phyloP scores from a whole-genome alignment of 1,140 invertebrate species.

The Ganaspis sp. region DNA sequence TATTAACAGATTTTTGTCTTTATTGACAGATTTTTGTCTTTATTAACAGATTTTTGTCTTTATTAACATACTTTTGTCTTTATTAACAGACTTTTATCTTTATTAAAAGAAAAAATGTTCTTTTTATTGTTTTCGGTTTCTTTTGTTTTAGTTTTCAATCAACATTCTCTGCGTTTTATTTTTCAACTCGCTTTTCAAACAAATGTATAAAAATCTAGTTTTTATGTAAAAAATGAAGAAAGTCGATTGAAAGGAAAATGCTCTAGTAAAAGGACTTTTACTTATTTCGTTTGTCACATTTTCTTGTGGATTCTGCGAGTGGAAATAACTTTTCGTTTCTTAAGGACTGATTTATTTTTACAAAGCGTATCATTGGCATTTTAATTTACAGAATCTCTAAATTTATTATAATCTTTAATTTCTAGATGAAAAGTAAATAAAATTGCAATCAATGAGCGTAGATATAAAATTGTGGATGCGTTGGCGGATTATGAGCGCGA shows the following conservation, averaged over 20 bases:
- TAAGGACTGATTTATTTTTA: not conserved
- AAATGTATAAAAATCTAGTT: not conserved
- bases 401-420: too few species aligned
- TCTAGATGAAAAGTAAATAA: conserved; percentile 20
- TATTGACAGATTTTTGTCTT: too few species aligned
- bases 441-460: not conserved
- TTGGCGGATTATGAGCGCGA: conserved; percentile 52
- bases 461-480: conserved; percentile 40
- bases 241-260: conserved; percentile 3
- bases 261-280: conserved; percentile 2
- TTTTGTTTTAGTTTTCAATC: too few species aligned
- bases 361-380: not conserved
- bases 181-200: too few species aligned
- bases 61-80: too few species aligned
- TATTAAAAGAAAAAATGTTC: too few species aligned
- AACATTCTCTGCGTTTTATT: too few species aligned
- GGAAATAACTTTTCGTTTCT: not conserved
- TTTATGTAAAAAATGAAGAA: not conserved
- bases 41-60: too few species aligned
- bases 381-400: not conserved
- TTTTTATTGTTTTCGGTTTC: too few species aligned
- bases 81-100: too few species aligned
- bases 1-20: too few species aligned
- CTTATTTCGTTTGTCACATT: not conserved
- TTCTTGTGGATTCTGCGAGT: too few species aligned